These are phyloP conservation scores for Ectropis crepuscularia DNA, from an alignment of 2,888 invertebrate genomes.

Conservation along the genomic window DNA sequence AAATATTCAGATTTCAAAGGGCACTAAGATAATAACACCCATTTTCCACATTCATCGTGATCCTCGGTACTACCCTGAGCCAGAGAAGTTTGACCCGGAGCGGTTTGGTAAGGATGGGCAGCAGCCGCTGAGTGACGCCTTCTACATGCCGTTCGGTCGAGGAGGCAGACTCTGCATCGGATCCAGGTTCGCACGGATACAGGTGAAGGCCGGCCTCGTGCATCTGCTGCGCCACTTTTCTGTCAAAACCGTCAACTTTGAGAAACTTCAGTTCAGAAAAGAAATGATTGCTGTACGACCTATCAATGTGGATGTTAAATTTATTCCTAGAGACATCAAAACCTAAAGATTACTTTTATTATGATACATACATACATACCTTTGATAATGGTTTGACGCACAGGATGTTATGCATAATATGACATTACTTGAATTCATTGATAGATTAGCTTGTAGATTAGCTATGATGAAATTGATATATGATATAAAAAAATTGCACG, in stretches of 20 bases:
- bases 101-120: slow-evolving; percentile 43
- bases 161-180: slow-evolving; percentile 42
- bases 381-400: too few species aligned
- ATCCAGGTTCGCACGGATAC: slow-evolving; percentile 45
- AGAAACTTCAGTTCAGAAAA: slow-evolving; percentile 17
- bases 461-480: too few species aligned
- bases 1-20: too few species aligned
- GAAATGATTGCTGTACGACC: slow-evolving; percentile 24
- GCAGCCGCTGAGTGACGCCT: slow-evolving; percentile 13
- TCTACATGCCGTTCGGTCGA: slow-evolving; percentile 62
- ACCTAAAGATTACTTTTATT: too few species aligned
- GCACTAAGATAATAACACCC: too few species aligned
- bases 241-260: slow-evolving; percentile 12
- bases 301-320: slow-evolving; percentile 17
- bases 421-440: too few species aligned
- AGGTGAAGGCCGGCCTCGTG: slow-evolving; percentile 29
- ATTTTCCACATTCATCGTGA: slow-evolving; percentile 69
- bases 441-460: too few species aligned
- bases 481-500: too few species aligned
- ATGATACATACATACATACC: too few species aligned
- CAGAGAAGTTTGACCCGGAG: slow-evolving; percentile 49
- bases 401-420: too few species aligned
- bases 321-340: slow-evolving; percentile 17
- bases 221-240: slow-evolving; percentile 26
- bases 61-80: slow-evolving; percentile 56